Evolutionary conservation across 2,797 vertebrate species (phyloP), one percentile per base, ranked within the genome.

Genomic region (Petrocephalus sullivani): DNA sequence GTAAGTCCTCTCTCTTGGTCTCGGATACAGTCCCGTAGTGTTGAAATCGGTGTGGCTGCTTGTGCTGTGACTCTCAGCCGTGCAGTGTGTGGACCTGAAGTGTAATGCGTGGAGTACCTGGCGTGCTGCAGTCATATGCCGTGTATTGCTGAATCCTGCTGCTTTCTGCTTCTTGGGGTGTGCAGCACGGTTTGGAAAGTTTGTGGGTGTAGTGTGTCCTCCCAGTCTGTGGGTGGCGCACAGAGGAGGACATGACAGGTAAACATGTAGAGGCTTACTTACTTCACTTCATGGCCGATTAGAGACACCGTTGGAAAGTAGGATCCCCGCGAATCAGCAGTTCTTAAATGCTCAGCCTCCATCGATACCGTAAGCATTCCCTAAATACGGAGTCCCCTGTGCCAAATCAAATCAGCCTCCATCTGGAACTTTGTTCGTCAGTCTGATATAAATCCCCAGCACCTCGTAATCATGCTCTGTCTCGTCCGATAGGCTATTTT

Each of bases 1-100:
- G 98, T 99, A 96, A 91, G 90, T 86, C 1, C 12, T 14, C 37
- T 1, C 6, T 3, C 75, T 37, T 58, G 71, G 5, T 28, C 12
- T 33, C 78, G 0, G 19, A 19, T 33, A n/a, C 2, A 2, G 10
- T 54, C 23, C 21, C 8, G 28, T 87, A 28, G 28, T 46, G 3
- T 7, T 8, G 9, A 53, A 12, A 14, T 46, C 9, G 2, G 16
- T 86, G 12, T 53, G 10, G 51, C 16, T 57, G 23, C 14, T 53
- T 51, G 10, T 41, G 23, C 28, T 60, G 53, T 86, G 53, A 86
- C 5, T 53, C 19, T 53, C 51, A 28, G 23, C 23, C 9, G 9
- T 12, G 61, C 12, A n/a, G n/a, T 2, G 0, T n/a, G 23, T 9
- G 61, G 23, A 64, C 21, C 61, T 1, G 3, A 10, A 64, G 61